Evolutionary conservation across 2,797 vertebrate genomes (phyloP), one percentile per base, ranked within the genome.

Genomic region (Muscicapa striata): DNA sequence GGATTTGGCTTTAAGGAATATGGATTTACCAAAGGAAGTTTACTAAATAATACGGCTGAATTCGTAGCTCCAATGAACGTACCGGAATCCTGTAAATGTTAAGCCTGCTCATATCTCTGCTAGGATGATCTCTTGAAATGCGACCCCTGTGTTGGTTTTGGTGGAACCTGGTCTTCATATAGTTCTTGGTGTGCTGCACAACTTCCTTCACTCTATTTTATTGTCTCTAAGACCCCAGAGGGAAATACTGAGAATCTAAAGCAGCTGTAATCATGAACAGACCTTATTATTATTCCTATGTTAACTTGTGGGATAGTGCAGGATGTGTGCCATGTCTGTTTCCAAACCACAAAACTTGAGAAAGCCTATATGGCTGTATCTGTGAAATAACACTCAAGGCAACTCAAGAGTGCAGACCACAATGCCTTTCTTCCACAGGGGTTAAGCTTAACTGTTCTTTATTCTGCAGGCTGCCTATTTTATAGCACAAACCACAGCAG

Each of bases 231-330:
- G 54, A 52, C 41, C 54, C 89, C 49, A 63, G 52, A 74, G 81
- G 78, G 64, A 86, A 84, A 84, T 84, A 58, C 49, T 78, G 72
- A 52, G 49, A 79, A 92, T 80, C 58, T 75, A 51, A 72, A 95
- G 36, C 91, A 92, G 45, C 89, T 92, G 84, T 91, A 91, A 84
- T 92, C 84, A 75, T 27, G 72, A 95, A 27, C 90, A 94, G 87
- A 68, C 51, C 26, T 93, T 3, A 1, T 89, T 95, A 75, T 90
- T 93, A 70, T 80, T 89, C 36, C 69, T 84, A 0, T 69, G 62
- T 87, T 92, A 94, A 52, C 40, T 78, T 94, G 76, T 75, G 92
- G 86, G 75, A 69, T 89, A 69, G 66, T 68, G 73, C 72, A 91
- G 66, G 90, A 91, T 87, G 21, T 77, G n/a, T 90, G 68, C 77